Base-by-base conservation (phyloP, 2,888 invertebrate genomes). In the Hypolimnas misippus region DNA sequence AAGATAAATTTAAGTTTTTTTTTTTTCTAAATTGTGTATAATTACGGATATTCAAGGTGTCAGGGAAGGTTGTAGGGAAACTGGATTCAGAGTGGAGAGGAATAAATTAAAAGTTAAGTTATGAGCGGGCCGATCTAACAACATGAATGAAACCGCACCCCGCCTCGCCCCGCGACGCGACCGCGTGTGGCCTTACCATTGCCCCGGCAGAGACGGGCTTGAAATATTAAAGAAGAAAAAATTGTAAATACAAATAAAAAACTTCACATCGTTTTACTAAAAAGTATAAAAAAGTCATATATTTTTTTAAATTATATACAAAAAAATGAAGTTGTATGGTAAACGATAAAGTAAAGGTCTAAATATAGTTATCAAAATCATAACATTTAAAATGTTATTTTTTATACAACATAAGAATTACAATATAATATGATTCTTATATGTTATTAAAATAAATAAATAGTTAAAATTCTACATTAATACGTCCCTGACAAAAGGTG, bases 61-160 rank as follows among this genome's bases (percentile, higher is more conserved):
- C 79, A 79, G 77, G 73, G 75, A 78, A 79, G 77, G 76, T 79
- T 82, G 77, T 76, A 76, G 77, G 78, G 75, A 81, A 86, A 86
- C 84, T 83, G 85, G 86, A 84, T 83, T 79, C 71, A 76, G 70
- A 78, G 76, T 76, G 81, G 78, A 82, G 77, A 85, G 78, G 87
- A 87, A 92, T 92, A 92, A 91, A 92, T 92, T 91, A 90, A 81
- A 82, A 86, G 91, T 86, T 89, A 92, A 92, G 84, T 92, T 92
- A 92, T 92, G 91, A 91, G 88, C 87, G 87, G 89, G 74, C 83
- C 82, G 83, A 82, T 89, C 91, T 90, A 91, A 90, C 89, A 87
- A 92, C 92, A 92, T 92, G 92, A 92, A 92, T 92, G 92, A 92
- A 88, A 85, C 86, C 81, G 31, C 66, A 66, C 78, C 69, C 69